Conservation (phyloP, 2,113 vertebrate genomes). For the Chascanopsetta lugubris region DNA sequence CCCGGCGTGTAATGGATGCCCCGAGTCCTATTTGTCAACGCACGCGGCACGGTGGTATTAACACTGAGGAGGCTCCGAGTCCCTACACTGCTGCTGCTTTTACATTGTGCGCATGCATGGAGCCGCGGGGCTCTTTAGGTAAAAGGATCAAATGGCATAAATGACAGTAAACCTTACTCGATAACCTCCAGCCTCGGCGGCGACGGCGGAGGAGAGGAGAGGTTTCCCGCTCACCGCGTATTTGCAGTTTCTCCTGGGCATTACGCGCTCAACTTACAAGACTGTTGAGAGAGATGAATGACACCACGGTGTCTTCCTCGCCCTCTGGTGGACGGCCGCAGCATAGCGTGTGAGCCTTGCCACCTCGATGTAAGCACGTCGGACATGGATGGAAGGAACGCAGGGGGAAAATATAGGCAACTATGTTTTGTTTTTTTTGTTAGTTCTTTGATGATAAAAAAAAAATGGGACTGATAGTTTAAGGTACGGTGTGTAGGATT, state of each 20-base stretch:
- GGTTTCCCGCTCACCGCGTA: slow-evolving; percentile 1
- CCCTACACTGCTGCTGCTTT: slow-evolving; percentile 15
- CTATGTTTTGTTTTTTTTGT: too few species aligned
- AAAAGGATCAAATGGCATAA: not conserved
- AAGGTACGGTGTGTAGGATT: too few species aligned
- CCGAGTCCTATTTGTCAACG: slow-evolving; percentile 28
- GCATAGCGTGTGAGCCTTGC: not conserved
- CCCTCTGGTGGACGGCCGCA: not conserved
- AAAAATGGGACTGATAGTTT: too few species aligned
- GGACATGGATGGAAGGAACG: too few species aligned
- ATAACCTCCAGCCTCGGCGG: not conserved
- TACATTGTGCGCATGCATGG: slow-evolving; percentile 16
- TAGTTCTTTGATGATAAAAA: too few species aligned
- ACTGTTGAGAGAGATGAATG: not conserved
- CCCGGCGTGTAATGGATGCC: slow-evolving; percentile 24
- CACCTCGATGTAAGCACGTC: too few species aligned
- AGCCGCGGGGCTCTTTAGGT: slow-evolving; percentile 30
- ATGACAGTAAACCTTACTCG: slow-evolving; percentile 9
- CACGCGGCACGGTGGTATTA: slow-evolving; percentile 24
- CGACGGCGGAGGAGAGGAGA: slow-evolving; percentile 1
- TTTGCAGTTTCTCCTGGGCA: slow-evolving; percentile 3
- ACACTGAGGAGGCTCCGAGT: slow-evolving; percentile 16
- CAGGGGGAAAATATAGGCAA: too few species aligned
- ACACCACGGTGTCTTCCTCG: not conserved
- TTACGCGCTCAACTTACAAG: not conserved